phyloP scores from a whole-genome alignment of 1,140 invertebrate species.

The Microplitis demolitor region DNA sequence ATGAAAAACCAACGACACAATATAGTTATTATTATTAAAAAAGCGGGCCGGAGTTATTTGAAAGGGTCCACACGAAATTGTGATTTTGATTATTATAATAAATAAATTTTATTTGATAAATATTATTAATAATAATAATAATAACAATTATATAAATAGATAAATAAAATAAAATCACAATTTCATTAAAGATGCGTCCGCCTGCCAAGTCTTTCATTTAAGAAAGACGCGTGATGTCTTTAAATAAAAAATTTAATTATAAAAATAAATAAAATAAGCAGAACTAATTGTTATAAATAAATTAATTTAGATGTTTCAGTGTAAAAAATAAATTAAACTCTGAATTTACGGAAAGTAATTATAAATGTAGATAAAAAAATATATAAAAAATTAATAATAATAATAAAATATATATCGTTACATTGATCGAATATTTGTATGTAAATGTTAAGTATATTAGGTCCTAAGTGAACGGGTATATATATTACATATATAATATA shows the following conservation, averaged over 20 bases:
- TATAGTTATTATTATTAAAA: conserved; percentile 17
- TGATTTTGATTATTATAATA: conserved; percentile 25
- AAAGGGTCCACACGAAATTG: conserved; percentile 45
- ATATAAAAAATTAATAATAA: conserved; percentile 31
- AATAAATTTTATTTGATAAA: too few species aligned
- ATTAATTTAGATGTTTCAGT: conserved; percentile 40
- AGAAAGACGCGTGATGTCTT: conserved; percentile 38
- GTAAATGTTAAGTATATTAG: conserved; percentile 32
- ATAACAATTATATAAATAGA: neutral
- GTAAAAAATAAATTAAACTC: conserved; percentile 25
- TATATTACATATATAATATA: conserved; percentile 21
- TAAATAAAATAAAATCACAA: conserved; percentile 35
- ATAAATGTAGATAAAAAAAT: conserved; percentile 31
- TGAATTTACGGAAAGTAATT: conserved; percentile 41
- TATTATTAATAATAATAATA: neutral
- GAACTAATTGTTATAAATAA: neutral
- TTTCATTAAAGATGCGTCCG: conserved; percentile 38
- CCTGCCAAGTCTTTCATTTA: conserved; percentile 38
- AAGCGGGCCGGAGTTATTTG: conserved; percentile 41
- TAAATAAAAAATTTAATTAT: conserved; percentile 26
- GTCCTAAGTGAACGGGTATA: conserved; percentile 30
- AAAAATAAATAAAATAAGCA: conserved; percentile 29
- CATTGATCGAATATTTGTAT: conserved; percentile 38
- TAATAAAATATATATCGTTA: conserved; percentile 34
- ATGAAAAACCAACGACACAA: conserved; percentile 27